Percentiles rank a stretch among this genome's conserved stretches.
Conservation (phyloP, 2,888 invertebrate species). For the Eudasyphora cyanicolor region DNA sequence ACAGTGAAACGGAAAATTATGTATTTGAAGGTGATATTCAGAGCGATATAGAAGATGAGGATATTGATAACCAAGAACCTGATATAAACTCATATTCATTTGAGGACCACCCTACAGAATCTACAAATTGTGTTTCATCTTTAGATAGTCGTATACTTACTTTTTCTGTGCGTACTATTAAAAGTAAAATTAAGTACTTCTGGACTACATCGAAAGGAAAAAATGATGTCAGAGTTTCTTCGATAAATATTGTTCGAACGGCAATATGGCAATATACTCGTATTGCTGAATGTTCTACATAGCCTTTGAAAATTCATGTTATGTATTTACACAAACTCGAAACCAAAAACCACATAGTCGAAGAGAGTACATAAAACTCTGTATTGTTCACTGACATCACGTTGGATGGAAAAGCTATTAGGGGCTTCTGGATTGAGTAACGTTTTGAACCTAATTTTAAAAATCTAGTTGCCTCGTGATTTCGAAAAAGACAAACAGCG, state of each 20-base stretch:
- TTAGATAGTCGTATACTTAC: constrained; percentile 31
- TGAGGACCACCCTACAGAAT: constrained; percentile 2
- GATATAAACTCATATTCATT: constrained; percentile 4
- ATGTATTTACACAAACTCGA: constrained; percentile 31
- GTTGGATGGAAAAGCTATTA: constrained; percentile 12
- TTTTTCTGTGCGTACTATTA: constrained; percentile 39
- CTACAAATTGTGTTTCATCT: constrained; percentile 17
- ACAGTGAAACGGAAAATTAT: constrained; percentile 39
- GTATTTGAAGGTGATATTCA: constrained; percentile 39
- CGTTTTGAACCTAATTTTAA: neutral
- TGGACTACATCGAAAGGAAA: constrained; percentile 48
- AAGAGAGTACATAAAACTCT: neutral
- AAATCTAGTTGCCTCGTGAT: neutral
- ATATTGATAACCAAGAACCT: neutral
- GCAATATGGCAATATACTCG: constrained; percentile 1
- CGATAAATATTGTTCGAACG: constrained; percentile 58
- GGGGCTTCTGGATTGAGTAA: neutral
- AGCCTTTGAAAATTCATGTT: constrained; percentile 39
- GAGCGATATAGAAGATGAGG: constrained; percentile 34
- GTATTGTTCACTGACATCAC: neutral
- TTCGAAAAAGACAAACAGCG: neutral
- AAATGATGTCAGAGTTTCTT: constrained; percentile 25
- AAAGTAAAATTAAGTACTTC: constrained; percentile 57
- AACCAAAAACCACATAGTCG: neutral
- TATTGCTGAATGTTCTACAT: neutral